These are phyloP conservation scores for Apis mellifera DNA, from an alignment of 1,140 invertebrate genomes.

Conservation along the genomic window Amel_HAv3.1 CM009936.2:15624001-15624500, in stretches of 20 bases:
- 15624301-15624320: neutral
- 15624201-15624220: slow-evolving; percentile 20
- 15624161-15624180: neutral
- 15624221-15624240: slow-evolving; percentile 12
- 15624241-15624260: neutral
- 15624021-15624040: too few species aligned
- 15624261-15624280: slow-evolving; percentile 31
- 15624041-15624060: too few species aligned
- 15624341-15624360: neutral
- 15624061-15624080: too few species aligned
- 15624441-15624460: neutral
- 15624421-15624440: neutral
- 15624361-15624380: neutral
- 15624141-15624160: neutral
- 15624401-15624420: neutral
- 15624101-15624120: too few species aligned
- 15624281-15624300: neutral
- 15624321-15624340: neutral
- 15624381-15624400: neutral
- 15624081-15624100: too few species aligned
- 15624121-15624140: neutral
- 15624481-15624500: neutral
- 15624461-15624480: neutral
- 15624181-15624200: neutral
- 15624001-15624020: neutral